Percentiles rank a stretch among this genome's conserved stretches.
Conservation (phyloP, 2,888 invertebrate species). For the Drosophila buzzatii region DNA sequence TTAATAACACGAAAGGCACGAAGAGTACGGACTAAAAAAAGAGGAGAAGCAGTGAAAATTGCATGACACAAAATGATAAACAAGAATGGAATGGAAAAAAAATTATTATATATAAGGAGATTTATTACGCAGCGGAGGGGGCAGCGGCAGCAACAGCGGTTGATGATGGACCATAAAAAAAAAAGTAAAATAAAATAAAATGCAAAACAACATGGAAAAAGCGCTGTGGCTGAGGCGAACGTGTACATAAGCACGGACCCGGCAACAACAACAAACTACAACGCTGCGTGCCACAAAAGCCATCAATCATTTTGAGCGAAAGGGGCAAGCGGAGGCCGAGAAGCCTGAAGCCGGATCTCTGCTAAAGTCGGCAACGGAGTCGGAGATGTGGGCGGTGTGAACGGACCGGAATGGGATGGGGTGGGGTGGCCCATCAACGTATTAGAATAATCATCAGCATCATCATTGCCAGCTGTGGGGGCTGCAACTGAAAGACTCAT, state of each 20-base stretch:
- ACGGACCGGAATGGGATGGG: no score
- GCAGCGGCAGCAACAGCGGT: slow-evolving; percentile 40
- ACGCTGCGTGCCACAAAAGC: slow-evolving; percentile 74
- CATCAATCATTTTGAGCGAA: slow-evolving; percentile 80
- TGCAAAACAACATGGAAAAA: slow-evolving; percentile 65
- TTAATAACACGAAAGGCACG: slow-evolving; percentile 72
- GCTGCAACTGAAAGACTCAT: slow-evolving; percentile 51
- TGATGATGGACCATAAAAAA: slow-evolving; percentile 79
- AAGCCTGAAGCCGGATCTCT: slow-evolving; percentile 40
- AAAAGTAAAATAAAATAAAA: slow-evolving; percentile 36
- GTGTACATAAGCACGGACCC: slow-evolving; percentile 45
- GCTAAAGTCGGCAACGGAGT: slow-evolving; percentile 18
- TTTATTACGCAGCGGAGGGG: slow-evolving; percentile 73
- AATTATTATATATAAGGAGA: slow-evolving; percentile 68
- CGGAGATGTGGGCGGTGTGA: slow-evolving; percentile 15
- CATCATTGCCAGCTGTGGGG: slow-evolving; percentile 48
- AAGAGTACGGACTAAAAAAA: slow-evolving; percentile 36
- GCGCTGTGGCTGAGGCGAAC: slow-evolving; percentile 42
- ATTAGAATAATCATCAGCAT: slow-evolving; percentile 78
- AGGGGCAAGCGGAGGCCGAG: slow-evolving; percentile 70
- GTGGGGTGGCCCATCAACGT: slow-evolving; percentile 39
- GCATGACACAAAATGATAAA: slow-evolving; percentile 80
- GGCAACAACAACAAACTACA: slow-evolving; percentile 50
- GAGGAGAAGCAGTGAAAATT: slow-evolving; percentile 57
- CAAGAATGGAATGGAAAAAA: slow-evolving; percentile 70